phyloP scores from a whole-genome alignment of 1,140 invertebrate genomes.

The Elymnias hypermnestra region DNA sequence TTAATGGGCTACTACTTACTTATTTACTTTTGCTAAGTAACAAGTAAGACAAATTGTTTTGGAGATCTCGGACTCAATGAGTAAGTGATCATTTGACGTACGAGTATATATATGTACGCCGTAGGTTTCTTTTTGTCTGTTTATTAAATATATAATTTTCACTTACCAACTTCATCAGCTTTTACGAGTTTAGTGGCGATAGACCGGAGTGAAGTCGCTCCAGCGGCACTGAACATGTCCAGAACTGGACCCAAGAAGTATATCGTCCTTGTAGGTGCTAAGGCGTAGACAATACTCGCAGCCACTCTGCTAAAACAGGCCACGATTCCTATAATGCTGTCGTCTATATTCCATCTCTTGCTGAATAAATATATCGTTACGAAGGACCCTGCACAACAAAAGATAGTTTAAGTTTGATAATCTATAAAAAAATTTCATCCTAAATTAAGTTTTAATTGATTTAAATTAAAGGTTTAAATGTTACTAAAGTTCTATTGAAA shows the following conservation, averaged over 20 bases:
- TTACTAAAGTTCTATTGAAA: background rate
- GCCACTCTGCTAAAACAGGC: slow-evolving; percentile 68
- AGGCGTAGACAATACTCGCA: slow-evolving; percentile 62
- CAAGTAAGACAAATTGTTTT: too few relatives aligned
- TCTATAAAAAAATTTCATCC: too few relatives aligned
- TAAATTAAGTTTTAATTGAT: too few relatives aligned
- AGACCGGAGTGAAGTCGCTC: slow-evolving; percentile 75
- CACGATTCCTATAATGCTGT: slow-evolving; percentile 64
- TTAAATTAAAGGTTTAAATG: too few relatives aligned
- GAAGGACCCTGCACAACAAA: slow-evolving; percentile 56
- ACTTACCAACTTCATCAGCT: slow-evolving; percentile 74
- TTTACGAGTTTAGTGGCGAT: slow-evolving; percentile 78
- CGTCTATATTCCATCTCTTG: slow-evolving; percentile 68
- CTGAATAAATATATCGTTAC: slow-evolving; percentile 72
- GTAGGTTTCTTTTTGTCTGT: too few relatives aligned
- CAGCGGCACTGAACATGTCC: slow-evolving; percentile 77
- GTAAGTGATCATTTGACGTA: too few relatives aligned
- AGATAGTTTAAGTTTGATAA: too few relatives aligned
- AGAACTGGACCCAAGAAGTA: slow-evolving; percentile 75
- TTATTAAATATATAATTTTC: too few relatives aligned
- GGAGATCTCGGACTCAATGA: too few relatives aligned
- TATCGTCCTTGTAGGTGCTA: slow-evolving; percentile 55
- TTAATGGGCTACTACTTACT: too few relatives aligned
- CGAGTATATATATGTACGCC: too few relatives aligned
- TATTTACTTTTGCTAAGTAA: too few relatives aligned